phyloP scores from a whole-genome alignment of 2,888 invertebrate species.

The Parnassius smintheus region DNA sequence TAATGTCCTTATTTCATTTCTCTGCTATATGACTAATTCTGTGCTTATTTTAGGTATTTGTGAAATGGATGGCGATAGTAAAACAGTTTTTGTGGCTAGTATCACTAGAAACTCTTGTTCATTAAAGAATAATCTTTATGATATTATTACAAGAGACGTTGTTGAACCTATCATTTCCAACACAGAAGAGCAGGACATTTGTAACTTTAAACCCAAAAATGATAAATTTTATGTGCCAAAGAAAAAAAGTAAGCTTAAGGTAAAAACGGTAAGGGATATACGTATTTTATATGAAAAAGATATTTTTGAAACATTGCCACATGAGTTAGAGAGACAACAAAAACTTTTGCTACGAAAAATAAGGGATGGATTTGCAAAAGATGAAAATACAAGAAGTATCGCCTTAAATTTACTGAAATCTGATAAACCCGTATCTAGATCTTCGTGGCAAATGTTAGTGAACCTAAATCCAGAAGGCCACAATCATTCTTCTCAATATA shows the following conservation, averaged over 20 bases:
- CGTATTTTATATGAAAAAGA: slow-evolving; percentile 62
- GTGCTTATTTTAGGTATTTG: slow-evolving; percentile 20
- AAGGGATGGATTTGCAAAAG: slow-evolving; percentile 49
- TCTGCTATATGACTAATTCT: not conserved
- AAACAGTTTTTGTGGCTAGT: slow-evolving; percentile 53
- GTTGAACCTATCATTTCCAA: slow-evolving; percentile 45
- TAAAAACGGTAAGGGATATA: slow-evolving; percentile 65
- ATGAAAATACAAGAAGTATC: slow-evolving; percentile 54
- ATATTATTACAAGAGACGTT: slow-evolving; percentile 49
- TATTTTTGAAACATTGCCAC: slow-evolving; percentile 46
- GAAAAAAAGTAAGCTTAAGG: slow-evolving; percentile 57
- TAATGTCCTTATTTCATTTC: too few relatives aligned
- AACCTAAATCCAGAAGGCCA: slow-evolving; percentile 63
- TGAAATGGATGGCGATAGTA: slow-evolving; percentile 45
- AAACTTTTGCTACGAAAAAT: slow-evolving; percentile 60
- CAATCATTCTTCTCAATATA: slow-evolving; percentile 52
- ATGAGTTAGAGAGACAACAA: slow-evolving; percentile 60
- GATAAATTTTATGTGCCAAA: slow-evolving; percentile 62
- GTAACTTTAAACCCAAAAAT: slow-evolving; percentile 52
- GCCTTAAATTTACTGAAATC: slow-evolving; percentile 55
- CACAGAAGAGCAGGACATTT: slow-evolving; percentile 34
- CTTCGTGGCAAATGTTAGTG: slow-evolving; percentile 70
- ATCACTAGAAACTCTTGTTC: slow-evolving; percentile 49
- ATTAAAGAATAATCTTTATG: slow-evolving; percentile 52
- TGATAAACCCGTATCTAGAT: slow-evolving; percentile 55